Conservation (phyloP, 2,797 vertebrate species). For the Spinibarbus caldwelli region DNA sequence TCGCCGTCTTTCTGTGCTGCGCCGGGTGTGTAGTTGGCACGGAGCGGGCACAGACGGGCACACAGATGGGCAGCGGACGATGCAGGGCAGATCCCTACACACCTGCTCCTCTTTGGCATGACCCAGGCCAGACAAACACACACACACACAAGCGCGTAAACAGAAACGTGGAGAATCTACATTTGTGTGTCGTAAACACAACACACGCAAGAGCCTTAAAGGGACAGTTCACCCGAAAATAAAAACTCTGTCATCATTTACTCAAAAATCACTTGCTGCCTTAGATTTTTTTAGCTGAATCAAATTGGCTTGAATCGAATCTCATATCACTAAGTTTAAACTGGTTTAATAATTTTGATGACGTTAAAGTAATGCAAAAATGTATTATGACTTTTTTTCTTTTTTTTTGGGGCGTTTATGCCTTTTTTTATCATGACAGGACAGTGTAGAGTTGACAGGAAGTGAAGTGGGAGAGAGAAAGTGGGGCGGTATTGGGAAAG, state of each 20-base stretch:
- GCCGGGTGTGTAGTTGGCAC: slow-evolving; percentile 74
- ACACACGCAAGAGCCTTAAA: not conserved
- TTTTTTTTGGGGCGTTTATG: no score
- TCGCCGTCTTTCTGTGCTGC: slow-evolving; percentile 35
- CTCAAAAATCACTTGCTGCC: not conserved
- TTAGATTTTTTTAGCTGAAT: not conserved
- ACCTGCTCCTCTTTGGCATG: slow-evolving; percentile 83
- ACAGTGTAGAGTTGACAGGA: no score
- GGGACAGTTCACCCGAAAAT: not conserved
- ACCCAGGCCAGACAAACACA: slow-evolving; percentile 58
- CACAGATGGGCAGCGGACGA: slow-evolving; percentile 85
- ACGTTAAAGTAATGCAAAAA: not conserved
- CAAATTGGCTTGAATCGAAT: not conserved
- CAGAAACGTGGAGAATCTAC: not conserved
- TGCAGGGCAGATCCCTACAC: slow-evolving; percentile 78
- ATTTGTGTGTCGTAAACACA: slow-evolving; percentile 33
- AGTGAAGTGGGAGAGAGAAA: no score
- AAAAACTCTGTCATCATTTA: not conserved
- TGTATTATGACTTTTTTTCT: no score
- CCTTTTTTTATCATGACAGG: no score
- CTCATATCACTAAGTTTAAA: not conserved
- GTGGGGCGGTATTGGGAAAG: no score
- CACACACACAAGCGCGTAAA: slow-evolving; percentile 50
- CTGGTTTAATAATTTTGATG: not conserved
- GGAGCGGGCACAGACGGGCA: slow-evolving; percentile 82